Evolutionary conservation across 2,797 vertebrate species (phyloP), one percentile per base, ranked within the genome.

Genomic region (Coregonus suidteri): DNA sequence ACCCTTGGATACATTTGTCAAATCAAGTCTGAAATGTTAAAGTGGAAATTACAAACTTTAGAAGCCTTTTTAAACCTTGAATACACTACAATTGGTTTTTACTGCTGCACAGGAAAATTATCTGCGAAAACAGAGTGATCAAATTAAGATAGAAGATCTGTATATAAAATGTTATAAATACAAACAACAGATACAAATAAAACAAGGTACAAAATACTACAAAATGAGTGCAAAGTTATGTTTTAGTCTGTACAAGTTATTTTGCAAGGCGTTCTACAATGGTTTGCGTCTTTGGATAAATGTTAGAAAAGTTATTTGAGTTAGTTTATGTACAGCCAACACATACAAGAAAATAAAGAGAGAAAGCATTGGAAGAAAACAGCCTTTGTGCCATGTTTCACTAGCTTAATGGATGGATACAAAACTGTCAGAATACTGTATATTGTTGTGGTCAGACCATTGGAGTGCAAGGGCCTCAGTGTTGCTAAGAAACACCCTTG

Each of bases 401-500:
- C 75, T 79, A 54, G 0, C 15, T 76, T 80, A 71, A 82, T 79
- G 77, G 79, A 85, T 52, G 14, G 15, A 76, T 69, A 64, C 14
- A 25, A 1, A 73, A 69, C 76, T 70, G 65, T 65, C 35, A 73
- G 54, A 56, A 78, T 73, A 0, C 79, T 83, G 70, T 47, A 75
- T 86, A 79, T 83, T 64, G 41, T 65, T 75, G 53, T 76, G 74
- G 80, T 83, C 81, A 73, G 77, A 89, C 79, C 73, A 76, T 75
- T 71, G 4, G 68, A 82, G 83, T 86, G 77, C 83, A 77, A 87
- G 76, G 82, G 77, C 87, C 68, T 74, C 59, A 47, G 68, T 0
- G 88, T 92, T 91, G 87, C 92, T 88, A 91, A 76, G 91, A 90
- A 90, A 93, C 89, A 80, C 72, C 73, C 81, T 83, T 86, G 83